Base-by-base conservation (phyloP, 1,140 invertebrate genomes). In the Camponotus vicinus region DNA sequence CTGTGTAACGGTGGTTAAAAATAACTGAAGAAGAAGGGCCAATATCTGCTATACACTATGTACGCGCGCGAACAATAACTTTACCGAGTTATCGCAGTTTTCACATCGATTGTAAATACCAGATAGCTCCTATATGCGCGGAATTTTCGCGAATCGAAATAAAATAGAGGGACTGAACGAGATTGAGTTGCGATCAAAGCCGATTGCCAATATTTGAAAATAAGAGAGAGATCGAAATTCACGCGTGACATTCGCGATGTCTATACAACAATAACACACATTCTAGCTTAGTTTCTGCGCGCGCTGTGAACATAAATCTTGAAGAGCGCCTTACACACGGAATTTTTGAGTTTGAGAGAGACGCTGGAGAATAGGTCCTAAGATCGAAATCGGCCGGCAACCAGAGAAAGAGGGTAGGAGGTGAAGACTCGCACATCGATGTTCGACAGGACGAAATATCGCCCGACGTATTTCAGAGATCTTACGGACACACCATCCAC, bases 401-500 rank as follows among this genome's bases (percentile, higher is more conserved):
- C 18, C 5, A 42, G 21, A 52, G 8, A 21, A 32, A 49, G 37
- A 78, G 11, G 37, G 21, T 52, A 42, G 61, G 52, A 49, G 77
- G 66, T 76, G 59, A 59, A 76, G 34, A 18, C 49, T 52, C n/a
- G 9, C 52, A 78, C 76, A 34, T 85, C 86, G 63, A 64, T 13
- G 37, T 40, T 32, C 34, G 87, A 79, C 78, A 71, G 69, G 32
- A 45, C 82, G 77, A 90, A 84, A 89, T 90, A 89, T 90, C 75
- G 85, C 34, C 2, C 13, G 34, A 63, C 85, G 75, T 87, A 90
- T 89, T 80, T 84, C 85, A 84, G 18, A 52, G 59, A 86, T 84
- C 45, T 76, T 59, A 52, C 69, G 32, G 82, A 57, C 37, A 57
- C 59, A 57, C 67, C n/a, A 40, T 75, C 1, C 40, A 9, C 61